phyloP scores from a whole-genome alignment of 2,113 vertebrate genomes.

The Dipodomys merriami region DNA sequence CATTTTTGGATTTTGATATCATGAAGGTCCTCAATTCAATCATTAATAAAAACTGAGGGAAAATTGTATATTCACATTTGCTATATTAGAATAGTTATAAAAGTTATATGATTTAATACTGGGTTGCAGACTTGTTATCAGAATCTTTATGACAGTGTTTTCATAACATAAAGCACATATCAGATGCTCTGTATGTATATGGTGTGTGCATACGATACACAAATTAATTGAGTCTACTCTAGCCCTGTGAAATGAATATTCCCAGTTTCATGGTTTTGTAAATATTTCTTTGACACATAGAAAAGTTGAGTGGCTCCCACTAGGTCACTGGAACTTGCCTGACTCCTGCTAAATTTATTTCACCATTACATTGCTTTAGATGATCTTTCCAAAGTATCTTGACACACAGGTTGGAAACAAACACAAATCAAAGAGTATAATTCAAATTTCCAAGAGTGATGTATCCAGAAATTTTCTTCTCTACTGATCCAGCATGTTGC shows the following conservation, averaged over 20 bases:
- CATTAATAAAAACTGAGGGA: background rate
- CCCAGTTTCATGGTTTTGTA: background rate
- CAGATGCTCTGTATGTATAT: background rate
- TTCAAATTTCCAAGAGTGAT: background rate
- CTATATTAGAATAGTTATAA: background rate
- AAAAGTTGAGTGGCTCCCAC: background rate
- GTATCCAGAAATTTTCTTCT: background rate
- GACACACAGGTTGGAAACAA: constrained; percentile 19
- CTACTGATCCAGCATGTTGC: background rate
- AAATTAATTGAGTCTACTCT: background rate
- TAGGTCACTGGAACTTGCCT: background rate
- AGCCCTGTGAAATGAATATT: background rate
- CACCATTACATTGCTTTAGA: background rate
- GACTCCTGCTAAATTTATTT: background rate
- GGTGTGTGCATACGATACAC: no score
- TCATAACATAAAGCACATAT: background rate
- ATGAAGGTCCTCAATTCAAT: background rate
- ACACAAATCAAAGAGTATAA: background rate
- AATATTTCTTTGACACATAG: background rate
- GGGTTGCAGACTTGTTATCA: background rate
- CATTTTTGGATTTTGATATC: background rate
- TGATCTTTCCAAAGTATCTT: background rate
- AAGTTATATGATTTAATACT: background rate
- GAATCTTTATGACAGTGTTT: background rate
- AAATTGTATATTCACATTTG: background rate